Base-by-base conservation (phyloP, 2,888 invertebrate genomes). In the Amphipyra berbera region DNA sequence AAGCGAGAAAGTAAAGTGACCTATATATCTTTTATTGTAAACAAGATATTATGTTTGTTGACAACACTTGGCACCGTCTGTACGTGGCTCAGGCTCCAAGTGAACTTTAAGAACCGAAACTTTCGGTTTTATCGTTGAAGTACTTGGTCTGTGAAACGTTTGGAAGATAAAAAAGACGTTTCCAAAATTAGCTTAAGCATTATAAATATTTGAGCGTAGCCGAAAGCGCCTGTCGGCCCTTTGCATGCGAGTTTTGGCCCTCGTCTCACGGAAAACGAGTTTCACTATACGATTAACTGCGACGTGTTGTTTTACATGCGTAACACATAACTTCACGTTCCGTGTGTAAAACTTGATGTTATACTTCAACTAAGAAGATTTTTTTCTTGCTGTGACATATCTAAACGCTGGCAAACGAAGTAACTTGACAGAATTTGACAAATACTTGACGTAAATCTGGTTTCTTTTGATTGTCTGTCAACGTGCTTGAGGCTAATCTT, bases 231-330 rank as follows among this genome's bases (percentile, higher is more conserved):
- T 38, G 41, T 37, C 53, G 67, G 67, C 71, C 79, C 84, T 83
- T 85, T 80, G 81, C 85, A 82, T 70, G 78, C 75, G 62, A 72
- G 77, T 82, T 84, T 82, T 72, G 86, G 78, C 82, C 85, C 78
- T 82, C 81, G 68, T 63, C 73, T 86, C 85, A 85, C 81, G 82
- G 83, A 84, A 82, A 90, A 88, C 89, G 73, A 86, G 89, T 89
- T 88, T 84, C 73, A 78, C 76, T 79, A 63, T 72, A 74, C 71
- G 74, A 76, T 71, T 67, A 78, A 73, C 77, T 67, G 59, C 69
- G 68, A 68, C 61, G 41, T 69, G 67, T 65, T 67, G 47, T 68
- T 69, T 41, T 67, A 65, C 70, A 62, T 47, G 53, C 69, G 79
- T 79, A 69, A 73, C 68, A 78, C 79, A 79, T 68, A 79, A 59